Conservation (phyloP, 2,888 invertebrate genomes). For the Axea sp. region DNA sequence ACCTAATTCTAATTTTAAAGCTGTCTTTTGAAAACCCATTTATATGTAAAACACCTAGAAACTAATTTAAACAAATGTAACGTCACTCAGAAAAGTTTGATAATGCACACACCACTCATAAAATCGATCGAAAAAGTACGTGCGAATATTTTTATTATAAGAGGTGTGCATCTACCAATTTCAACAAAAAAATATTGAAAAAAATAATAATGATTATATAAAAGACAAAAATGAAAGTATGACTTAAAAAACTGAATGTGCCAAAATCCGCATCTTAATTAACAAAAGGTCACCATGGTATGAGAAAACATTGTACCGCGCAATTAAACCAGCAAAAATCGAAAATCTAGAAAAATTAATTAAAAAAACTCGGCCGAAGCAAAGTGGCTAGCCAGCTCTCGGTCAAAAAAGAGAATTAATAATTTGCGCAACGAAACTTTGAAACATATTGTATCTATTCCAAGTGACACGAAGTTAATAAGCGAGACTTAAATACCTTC, state of each 20-base stretch:
- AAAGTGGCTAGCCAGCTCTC: constrained; percentile 15
- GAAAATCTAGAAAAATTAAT: constrained; percentile 8
- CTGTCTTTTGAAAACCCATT: constrained; percentile 25
- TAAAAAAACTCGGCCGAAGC: background rate
- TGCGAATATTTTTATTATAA: constrained; percentile 30
- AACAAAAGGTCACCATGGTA: no score
- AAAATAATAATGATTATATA: no score
- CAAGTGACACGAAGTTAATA: constrained; percentile 53
- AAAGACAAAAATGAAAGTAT: background rate
- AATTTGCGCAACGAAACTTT: constrained; percentile 46
- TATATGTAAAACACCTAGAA: constrained; percentile 48
- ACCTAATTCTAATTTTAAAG: constrained; percentile 33
- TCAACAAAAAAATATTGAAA: background rate
- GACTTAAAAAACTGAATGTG: no score
- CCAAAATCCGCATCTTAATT: no score
- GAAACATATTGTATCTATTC: constrained; percentile 47
- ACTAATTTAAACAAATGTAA: constrained; percentile 58
- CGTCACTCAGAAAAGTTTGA: constrained; percentile 46
- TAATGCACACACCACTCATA: constrained; percentile 16
- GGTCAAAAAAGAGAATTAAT: constrained; percentile 42
- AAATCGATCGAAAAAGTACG: constrained; percentile 34
- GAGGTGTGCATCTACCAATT: background rate
- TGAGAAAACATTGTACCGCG: no score
- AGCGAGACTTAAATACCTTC: constrained; percentile 52
- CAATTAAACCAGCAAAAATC: background rate